These are phyloP conservation scores for Eulemur mongoz DNA, from an alignment of 2,797 vertebrate genomes.

Conservation along the genomic window DNA sequence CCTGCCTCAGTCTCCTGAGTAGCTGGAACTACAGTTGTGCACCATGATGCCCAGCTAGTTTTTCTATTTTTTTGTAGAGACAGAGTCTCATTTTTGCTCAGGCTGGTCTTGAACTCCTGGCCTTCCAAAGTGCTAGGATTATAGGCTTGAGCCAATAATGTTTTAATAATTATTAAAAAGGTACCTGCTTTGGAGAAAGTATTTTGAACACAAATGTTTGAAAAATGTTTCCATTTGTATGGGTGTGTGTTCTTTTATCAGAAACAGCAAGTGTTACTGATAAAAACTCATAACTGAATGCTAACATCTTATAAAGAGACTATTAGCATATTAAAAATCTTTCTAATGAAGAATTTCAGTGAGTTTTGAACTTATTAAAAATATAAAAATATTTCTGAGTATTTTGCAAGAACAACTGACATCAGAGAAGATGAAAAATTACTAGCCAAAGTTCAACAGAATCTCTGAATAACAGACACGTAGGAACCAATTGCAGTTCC, in stretches of 20 bases:
- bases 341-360: constrained; percentile 17
- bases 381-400: not conserved
- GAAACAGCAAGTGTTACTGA: not conserved
- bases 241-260: not conserved
- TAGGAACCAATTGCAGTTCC: not conserved
- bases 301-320: not conserved
- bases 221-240: not conserved
- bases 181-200: not conserved
- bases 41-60: not conserved
- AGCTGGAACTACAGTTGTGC: not conserved
- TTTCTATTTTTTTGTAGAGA: not conserved
- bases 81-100: not conserved
- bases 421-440: constrained; percentile 9
- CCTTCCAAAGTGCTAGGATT: not conserved
- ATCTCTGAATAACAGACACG: not conserved
- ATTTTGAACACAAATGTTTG: not conserved
- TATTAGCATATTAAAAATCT: not conserved
- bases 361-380: constrained; percentile 46
- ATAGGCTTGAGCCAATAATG: not conserved
- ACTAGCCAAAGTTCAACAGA: constrained; percentile 2
- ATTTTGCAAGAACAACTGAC: not conserved
- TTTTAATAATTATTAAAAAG: constrained; percentile 47
- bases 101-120: not conserved
- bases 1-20: not conserved
- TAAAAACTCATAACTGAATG: not conserved